Conservation (phyloP, 2,113 vertebrate species). For the Apodemus sylvaticus region DNA sequence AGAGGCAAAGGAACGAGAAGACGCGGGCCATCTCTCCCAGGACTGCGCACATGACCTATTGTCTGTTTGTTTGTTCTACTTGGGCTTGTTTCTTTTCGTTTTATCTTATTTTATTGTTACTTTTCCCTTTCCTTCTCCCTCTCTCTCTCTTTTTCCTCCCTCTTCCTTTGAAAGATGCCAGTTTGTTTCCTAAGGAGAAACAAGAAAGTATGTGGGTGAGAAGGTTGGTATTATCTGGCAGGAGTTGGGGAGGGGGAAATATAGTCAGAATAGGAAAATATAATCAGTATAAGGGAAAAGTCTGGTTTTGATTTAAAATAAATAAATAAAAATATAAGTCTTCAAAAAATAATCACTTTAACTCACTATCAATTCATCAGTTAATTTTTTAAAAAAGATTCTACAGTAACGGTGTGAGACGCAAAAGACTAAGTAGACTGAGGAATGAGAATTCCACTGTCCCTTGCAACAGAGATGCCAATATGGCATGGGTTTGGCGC, state of each 20-base stretch:
- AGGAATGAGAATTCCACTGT: background rate
- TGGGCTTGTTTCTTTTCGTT: background rate
- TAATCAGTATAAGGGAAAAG: too few species aligned
- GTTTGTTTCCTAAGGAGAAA: background rate
- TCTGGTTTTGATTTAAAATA: background rate
- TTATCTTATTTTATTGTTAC: background rate
- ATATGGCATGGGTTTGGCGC: background rate
- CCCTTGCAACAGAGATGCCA: slow-evolving; percentile 10
- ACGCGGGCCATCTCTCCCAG: background rate
- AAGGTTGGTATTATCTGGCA: background rate
- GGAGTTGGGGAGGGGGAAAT: background rate
- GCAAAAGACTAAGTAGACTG: background rate
- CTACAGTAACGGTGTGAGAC: background rate
- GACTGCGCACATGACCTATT: background rate
- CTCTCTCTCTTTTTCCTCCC: background rate
- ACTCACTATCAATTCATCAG: background rate
- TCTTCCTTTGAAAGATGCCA: background rate
- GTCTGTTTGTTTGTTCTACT: background rate
- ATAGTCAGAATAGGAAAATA: background rate
- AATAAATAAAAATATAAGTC: background rate
- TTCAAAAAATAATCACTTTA: slow-evolving; percentile 26
- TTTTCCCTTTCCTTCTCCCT: background rate
- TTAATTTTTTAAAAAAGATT: background rate
- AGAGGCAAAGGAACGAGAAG: background rate
- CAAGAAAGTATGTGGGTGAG: background rate